Evolutionary conservation across 2,113 vertebrate genomes (phyloP).

Genomic region (Sturnus vulgaris): DNA sequence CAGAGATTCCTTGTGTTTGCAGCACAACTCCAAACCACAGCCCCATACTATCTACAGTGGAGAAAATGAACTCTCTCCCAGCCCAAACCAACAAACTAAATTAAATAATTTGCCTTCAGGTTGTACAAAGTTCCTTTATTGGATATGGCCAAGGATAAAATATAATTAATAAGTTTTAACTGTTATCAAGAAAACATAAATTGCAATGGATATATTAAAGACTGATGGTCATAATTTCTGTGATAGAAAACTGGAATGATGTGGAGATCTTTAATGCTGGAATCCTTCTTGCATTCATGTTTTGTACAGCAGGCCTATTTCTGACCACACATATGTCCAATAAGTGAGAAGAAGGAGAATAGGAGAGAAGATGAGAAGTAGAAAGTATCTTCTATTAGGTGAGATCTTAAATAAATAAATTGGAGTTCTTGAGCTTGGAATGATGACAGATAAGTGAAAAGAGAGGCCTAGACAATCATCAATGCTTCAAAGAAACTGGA

Average conservation of each 20-base stretch:
- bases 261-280: background rate
- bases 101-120: background rate
- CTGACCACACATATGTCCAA: background rate
- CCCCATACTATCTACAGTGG: rapidly evolving
- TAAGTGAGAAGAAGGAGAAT: background rate
- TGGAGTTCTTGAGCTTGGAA: background rate
- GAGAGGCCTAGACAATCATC: background rate
- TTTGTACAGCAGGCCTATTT: background rate
- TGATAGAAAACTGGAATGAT: background rate
- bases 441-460: background rate
- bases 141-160: background rate
- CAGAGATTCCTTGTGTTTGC: background rate
- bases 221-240: background rate
- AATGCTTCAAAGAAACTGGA: background rate
- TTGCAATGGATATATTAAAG: background rate
- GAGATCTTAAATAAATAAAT: background rate
- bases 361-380: background rate
- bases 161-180: background rate
- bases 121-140: background rate
- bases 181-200: background rate
- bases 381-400: background rate
- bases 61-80: background rate
- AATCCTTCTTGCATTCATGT: background rate
- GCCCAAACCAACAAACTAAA: background rate
- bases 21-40: background rate